phyloP scores from a whole-genome alignment of 2,888 invertebrate genomes.

The Lasioglossum pauxillum region DNA sequence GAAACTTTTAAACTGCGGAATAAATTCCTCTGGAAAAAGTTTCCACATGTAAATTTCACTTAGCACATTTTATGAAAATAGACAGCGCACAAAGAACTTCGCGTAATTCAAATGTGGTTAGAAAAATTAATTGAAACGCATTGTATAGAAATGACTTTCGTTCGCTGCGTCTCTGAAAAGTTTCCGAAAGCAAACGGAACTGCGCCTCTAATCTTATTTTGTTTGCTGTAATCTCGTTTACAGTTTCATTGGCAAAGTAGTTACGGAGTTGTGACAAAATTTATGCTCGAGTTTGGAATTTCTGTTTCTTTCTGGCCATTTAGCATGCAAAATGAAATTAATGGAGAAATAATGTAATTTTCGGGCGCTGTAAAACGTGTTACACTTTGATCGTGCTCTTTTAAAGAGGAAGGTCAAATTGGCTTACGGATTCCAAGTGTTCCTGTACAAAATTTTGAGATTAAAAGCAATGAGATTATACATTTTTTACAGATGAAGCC shows the following conservation, averaged over 20 bases:
- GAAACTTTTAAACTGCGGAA: neutral
- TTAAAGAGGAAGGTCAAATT: neutral
- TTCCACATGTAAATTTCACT: neutral
- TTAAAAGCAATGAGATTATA: neutral
- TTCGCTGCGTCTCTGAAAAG: neutral
- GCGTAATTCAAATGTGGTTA: neutral
- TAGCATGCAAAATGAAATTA: neutral
- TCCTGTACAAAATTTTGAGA: neutral
- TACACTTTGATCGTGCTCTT: conserved; percentile 2
- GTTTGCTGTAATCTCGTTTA: neutral
- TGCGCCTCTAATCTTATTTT: neutral
- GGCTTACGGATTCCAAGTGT: neutral
- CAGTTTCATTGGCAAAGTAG: neutral
- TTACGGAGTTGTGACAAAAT: conserved; percentile 1
- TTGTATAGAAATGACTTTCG: neutral
- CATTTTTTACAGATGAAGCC: neutral
- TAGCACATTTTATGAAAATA: neutral
- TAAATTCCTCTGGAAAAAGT: neutral
- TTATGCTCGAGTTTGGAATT: neutral
- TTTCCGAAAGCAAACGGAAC: neutral
- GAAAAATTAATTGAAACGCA: neutral
- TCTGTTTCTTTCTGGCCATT: neutral
- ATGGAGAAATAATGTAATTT: neutral
- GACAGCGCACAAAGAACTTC: neutral
- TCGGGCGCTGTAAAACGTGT: neutral